Conservation (phyloP, 2,888 invertebrate genomes). For the Caradrina clavipalpis region DNA sequence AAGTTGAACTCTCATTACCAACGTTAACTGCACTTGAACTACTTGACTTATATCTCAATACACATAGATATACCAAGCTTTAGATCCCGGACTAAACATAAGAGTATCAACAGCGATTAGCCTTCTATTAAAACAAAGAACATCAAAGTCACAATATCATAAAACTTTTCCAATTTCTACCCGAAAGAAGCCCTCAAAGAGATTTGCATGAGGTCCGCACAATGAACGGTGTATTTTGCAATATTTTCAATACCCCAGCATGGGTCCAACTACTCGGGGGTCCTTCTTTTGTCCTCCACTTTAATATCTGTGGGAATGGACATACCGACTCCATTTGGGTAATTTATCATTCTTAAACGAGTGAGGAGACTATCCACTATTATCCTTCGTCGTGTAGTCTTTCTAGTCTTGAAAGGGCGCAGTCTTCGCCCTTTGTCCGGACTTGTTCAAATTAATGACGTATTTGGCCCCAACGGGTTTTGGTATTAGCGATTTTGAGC, state of each 20-base stretch:
- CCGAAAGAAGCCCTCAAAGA: slow-evolving; percentile 84
- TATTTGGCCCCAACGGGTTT: slow-evolving; percentile 84
- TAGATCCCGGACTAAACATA: neutral
- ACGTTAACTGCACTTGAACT: neutral
- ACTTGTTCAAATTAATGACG: slow-evolving; percentile 77
- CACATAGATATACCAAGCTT: neutral
- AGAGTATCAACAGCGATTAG: slow-evolving; percentile 67
- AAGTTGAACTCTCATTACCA: neutral
- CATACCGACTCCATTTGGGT: slow-evolving; percentile 89
- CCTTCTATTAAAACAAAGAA: slow-evolving; percentile 75
- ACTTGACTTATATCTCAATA: slow-evolving; percentile 19
- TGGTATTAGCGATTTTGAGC: slow-evolving; percentile 72
- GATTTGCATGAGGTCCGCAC: slow-evolving; percentile 86
- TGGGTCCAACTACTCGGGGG: slow-evolving; percentile 85
- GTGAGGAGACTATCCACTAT: slow-evolving; percentile 84
- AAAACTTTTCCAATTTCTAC: slow-evolving; percentile 89
- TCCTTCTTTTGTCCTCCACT: slow-evolving; percentile 84
- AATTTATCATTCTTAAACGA: slow-evolving; percentile 91
- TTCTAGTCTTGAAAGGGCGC: slow-evolving; percentile 77
- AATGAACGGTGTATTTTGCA: slow-evolving; percentile 83
- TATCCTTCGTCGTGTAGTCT: slow-evolving; percentile 73
- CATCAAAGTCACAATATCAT: slow-evolving; percentile 79
- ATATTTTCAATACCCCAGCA: slow-evolving; percentile 89
- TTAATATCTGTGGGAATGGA: slow-evolving; percentile 91
- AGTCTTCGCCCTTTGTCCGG: slow-evolving; percentile 83